Base-by-base conservation (phyloP, 2,113 vertebrate species). In the Corythoichthys haematopterus region DNA sequence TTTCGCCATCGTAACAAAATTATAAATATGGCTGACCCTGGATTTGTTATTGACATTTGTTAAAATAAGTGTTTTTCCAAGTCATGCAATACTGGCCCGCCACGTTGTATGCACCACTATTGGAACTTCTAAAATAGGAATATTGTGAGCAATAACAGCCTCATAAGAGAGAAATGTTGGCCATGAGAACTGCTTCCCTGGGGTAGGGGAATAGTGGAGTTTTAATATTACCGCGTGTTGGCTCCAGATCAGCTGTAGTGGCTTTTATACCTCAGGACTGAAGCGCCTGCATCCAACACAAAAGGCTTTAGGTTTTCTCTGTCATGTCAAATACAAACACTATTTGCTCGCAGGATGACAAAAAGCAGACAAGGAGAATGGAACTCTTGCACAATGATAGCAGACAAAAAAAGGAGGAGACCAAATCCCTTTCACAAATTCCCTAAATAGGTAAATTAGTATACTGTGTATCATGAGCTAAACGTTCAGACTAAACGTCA, bases 221-320 rank as follows among this genome's bases (percentile, higher is more conserved):
- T 84, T 78, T 75, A 72, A 81, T 74, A 75, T 80, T 71, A 78
- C 70, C 76, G 75, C 71, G 71, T 76, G 37, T 75, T 84, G 81
- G 83, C 83, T 69, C 2, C 20, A 53, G 66, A 75, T 82, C 74
- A 80, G 72, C 60, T 75, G 64, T 73, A 71, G 76, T 65, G 66
- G 72, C 65, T 78, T 66, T 76, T 68, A 75, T 62, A 62, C 62
- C 65, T 74, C 61, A 43, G 50, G 60, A 74, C 61, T 75, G 61
- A 75, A 66, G 43, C 63, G 45, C 35, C 51, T 12, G 12, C 61
- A 74, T 72, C 72, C 67, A 68, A 77, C 65, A 72, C 78, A 62
- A 65, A 79, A 82, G 70, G 74, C 68, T 79, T 50, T 6, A 59
- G 56, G 55, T 75, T 61, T 72, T 77, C 58, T 77, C 28, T 0